Evolutionary conservation across 2,797 vertebrate genomes (phyloP), one percentile per base, ranked within the genome.

Genomic region (Ceryle rudis): DNA sequence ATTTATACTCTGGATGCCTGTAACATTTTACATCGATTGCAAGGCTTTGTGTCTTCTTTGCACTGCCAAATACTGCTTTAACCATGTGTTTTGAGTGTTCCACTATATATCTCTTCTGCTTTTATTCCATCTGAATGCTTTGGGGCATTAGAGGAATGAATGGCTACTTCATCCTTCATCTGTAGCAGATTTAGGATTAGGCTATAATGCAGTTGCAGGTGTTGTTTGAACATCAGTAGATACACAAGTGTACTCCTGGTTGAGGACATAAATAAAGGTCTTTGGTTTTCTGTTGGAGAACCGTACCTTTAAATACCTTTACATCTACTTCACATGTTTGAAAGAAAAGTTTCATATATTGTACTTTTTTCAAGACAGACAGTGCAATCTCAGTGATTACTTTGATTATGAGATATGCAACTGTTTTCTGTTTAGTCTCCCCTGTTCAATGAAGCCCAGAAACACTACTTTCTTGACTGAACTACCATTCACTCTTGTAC

Each of bases 1-100:
- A 89, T 91, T 95, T 80, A 15, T 79, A 19, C 26, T 55, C 28
- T 41, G 21, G 60, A 37, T 83, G 37, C 42, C 29, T 93, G 46
- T 74, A 75, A 79, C 15, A 11, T 72, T 93, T 94, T 70, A 42
- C 33, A 74, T 83, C 1, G 3, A 18, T 85, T 90, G 22, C 66
- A 90, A 55, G n/a, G 60, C 35, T 75, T 84, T 89, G 47, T 39
- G 55, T 67, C 72, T 35, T 62, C 70, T 61, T 61, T 54, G 26
- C 62, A 2, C 22, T 70, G 71, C 42, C 47, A 64, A 70, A 58
- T 65, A 22, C 6, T 92, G 54, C 85, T 81, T 86, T 79, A 61
- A 39, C 39, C 2, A 0, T 41, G 64, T 65, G 10, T n/a, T 64
- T 46, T 55, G 46, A 69, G 26, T 55, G 42, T 65, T 65, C 25